phyloP scores from a whole-genome alignment of 2,888 invertebrate genomes.

The Zygaena filipendulae region DNA sequence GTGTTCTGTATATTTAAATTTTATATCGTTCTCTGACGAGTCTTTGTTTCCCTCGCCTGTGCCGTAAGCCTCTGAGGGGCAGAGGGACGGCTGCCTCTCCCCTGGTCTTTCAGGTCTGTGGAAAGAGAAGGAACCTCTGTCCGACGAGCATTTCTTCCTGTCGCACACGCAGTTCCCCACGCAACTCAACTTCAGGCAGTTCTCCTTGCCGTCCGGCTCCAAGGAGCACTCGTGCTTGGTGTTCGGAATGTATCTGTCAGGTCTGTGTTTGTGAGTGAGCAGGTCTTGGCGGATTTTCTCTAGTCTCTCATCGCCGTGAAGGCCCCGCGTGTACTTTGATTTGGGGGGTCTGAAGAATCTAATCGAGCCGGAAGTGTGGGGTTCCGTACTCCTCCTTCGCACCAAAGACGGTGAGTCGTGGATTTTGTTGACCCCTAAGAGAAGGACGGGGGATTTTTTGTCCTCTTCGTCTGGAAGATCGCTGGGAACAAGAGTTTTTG shows the following conservation, averaged over 20 bases:
- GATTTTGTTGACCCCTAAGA: conserved; percentile 71
- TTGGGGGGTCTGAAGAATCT: conserved; percentile 54
- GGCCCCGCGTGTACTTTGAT: conserved; percentile 54
- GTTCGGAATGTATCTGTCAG: conserved; percentile 53
- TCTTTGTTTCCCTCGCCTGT: conserved; percentile 31
- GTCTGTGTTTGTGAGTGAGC: conserved; percentile 47
- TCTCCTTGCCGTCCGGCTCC: conserved; percentile 36
- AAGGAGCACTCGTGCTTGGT: conserved; percentile 38
- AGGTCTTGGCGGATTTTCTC: conserved; percentile 59
- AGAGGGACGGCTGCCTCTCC: conserved; percentile 34
- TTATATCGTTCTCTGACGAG: conserved; percentile 53
- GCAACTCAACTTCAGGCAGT: conserved; percentile 44
- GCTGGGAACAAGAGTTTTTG: conserved; percentile 53
- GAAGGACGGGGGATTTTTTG: conserved; percentile 68
- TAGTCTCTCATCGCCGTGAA: conserved; percentile 53
- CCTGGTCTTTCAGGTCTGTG: conserved; percentile 39
- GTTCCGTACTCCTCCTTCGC: conserved; percentile 46
- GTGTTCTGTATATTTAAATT: conserved; percentile 59
- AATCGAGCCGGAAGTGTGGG: conserved; percentile 48
- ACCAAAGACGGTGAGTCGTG: conserved; percentile 52
- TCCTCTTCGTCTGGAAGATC: conserved; percentile 72
- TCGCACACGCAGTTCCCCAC: conserved; percentile 54
- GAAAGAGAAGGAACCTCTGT: conserved; percentile 55
- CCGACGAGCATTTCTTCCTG: conserved; percentile 39
- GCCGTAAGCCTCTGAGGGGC: conserved; percentile 38